Evolutionary conservation across 2,888 invertebrate species (phyloP).

Genomic region (Netelia fuscicornis): DNA sequence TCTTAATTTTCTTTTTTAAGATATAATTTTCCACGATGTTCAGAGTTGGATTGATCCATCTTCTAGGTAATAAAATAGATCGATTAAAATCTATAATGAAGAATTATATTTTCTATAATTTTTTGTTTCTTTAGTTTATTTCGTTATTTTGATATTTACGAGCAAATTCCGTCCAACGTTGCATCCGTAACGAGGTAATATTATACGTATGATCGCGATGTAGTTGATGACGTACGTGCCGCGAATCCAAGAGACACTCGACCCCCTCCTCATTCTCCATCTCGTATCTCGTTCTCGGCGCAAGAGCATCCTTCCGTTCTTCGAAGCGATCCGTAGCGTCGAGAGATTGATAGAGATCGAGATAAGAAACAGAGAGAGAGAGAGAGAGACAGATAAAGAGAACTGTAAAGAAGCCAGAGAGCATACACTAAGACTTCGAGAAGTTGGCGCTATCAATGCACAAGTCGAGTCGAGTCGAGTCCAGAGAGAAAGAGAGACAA

Average conservation of each 20-base stretch:
- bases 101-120: too few species aligned
- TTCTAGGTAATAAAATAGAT: too few species aligned
- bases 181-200: constrained; percentile 28
- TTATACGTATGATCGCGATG: constrained; percentile 44
- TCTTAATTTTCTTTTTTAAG: too few species aligned
- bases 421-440: constrained; percentile 21
- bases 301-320: constrained; percentile 45
- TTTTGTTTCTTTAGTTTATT: background rate
- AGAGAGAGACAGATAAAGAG: constrained; percentile 19
- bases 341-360: constrained; percentile 55
- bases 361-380: background rate
- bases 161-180: background rate
- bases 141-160: background rate
- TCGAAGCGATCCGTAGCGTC: constrained; percentile 43
- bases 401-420: constrained; percentile 37
- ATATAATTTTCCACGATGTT: too few species aligned
- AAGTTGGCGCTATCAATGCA: constrained; percentile 53
- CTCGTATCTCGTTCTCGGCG: constrained; percentile 3
- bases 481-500: constrained; percentile 30
- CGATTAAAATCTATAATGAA: too few species aligned
- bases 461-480: constrained; percentile 5
- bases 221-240: constrained; percentile 51
- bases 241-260: constrained; percentile 8
- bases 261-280: constrained; percentile 3
- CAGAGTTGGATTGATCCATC: too few species aligned